A percentile compares a stretch with the other conserved stretches of the same genome.
These are phyloP conservation scores for Anthonomus grandis DNA, from an alignment of 1,140 invertebrate species.

Conservation along the genomic window DNA sequence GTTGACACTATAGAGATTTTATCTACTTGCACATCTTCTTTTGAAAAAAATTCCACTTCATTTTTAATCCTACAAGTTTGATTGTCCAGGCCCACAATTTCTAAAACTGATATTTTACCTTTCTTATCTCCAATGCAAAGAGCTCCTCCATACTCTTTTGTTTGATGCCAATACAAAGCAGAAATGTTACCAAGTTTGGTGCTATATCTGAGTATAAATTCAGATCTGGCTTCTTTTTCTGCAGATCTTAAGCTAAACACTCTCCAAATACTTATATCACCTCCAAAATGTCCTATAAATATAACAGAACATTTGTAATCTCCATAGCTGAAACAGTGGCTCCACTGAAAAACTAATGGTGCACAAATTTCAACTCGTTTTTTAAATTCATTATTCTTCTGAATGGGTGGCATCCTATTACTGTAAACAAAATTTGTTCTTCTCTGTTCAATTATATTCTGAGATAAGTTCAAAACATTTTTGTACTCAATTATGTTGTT, in stretches of 20 bases:
- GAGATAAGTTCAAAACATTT: constrained; percentile 27
- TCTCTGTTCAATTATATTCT: constrained; percentile 24
- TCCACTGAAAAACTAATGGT: constrained; percentile 35
- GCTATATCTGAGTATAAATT: constrained; percentile 24
- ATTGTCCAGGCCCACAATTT: constrained; percentile 20
- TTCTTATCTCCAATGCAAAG: constrained; percentile 25
- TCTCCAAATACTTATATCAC: constrained; percentile 33
- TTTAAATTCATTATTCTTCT: constrained; percentile 30
- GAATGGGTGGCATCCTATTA: constrained; percentile 10
- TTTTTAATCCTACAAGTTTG: constrained; percentile 16
- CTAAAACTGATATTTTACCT: constrained; percentile 31
- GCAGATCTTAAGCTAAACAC: constrained; percentile 11
- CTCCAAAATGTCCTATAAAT: constrained; percentile 35
- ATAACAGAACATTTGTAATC: constrained; percentile 20
- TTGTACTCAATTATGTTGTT: constrained; percentile 28
- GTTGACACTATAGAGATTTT: constrained; percentile 24
- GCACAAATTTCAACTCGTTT: constrained; percentile 27
- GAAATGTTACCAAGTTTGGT: constrained; percentile 25
- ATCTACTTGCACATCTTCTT: constrained; percentile 28
- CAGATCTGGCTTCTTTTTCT: constrained; percentile 6
- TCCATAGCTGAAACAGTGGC: constrained; percentile 22
- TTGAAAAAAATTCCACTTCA: constrained; percentile 26
- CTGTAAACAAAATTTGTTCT: constrained; percentile 22
- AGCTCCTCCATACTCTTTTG: constrained; percentile 22
- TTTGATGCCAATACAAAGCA: constrained; percentile 29